Base-by-base conservation (phyloP, 2,888 invertebrate species). In the Cataglyphis livida region DNA sequence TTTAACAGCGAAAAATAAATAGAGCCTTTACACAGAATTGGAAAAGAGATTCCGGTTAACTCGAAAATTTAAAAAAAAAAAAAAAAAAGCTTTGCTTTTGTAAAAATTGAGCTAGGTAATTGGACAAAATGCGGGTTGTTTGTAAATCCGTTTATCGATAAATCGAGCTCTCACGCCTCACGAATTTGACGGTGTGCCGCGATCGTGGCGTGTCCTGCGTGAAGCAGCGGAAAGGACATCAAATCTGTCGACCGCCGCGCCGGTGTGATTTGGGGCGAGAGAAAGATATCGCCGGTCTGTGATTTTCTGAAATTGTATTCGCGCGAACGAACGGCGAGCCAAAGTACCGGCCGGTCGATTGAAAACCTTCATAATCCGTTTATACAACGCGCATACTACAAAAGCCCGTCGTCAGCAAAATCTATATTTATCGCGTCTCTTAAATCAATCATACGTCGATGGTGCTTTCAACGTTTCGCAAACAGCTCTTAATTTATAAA, bases 101-200 rank as follows among this genome's bases (percentile, higher is more conserved):
- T 32, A 32, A 32, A 32, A 59, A 79, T 79, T 71, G 44, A 71
- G 32, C 44, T 21, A 32, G 62, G 38, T 75, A 74, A 81, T 74
- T 81, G 61, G 38, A 73, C 61, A 81, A 74, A 73, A 51, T 62
- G 75, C 54, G 75, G 28, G 51, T 41, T 74, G 81, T 62, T 76
- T 57, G 65, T 73, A 84, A 82, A 88, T 84, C 82, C 66, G 64
- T 83, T 88, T 81, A 86, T 76, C 75, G 76, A 75, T 76, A 82
- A 76, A 82, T 86, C 68, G 86, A 78, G 54, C 84, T 73, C 61
- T 61, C 10, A 41, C 70, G 75, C 71, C 68, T 79, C 75, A 57
- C 57, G 65, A 82, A 79, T 75, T 82, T 44, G 54, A 70, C 18
- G 44, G 18, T 57, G 18, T 57, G 57, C 25, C 28, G 21, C 70